Conservation (phyloP, 2,113 vertebrate species). For the Epinephelus fuscoguttatus region DNA sequence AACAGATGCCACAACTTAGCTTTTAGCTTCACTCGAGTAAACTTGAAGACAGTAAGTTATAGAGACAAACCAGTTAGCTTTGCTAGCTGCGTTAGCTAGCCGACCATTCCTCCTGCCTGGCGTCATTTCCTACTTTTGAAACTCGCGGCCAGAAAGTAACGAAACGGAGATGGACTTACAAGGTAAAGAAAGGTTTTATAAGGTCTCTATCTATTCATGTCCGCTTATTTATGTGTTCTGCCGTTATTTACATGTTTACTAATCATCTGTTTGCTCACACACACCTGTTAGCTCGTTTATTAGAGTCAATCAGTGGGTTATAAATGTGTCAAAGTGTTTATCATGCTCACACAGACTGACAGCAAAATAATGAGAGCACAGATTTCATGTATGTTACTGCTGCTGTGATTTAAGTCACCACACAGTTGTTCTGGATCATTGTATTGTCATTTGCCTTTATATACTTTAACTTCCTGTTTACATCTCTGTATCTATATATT, state of each 20-base stretch:
- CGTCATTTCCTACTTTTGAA: conserved; percentile 76
- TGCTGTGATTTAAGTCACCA: background rate
- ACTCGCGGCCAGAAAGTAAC: conserved; percentile 56
- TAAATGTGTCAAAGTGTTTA: background rate
- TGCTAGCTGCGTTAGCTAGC: conserved; percentile 25
- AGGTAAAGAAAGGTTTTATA: conserved; percentile 33
- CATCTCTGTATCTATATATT: too few species aligned
- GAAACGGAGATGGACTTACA: conserved; percentile 68
- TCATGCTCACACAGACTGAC: background rate
- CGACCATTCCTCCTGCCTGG: background rate
- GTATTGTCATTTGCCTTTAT: too few species aligned
- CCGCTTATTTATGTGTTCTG: background rate
- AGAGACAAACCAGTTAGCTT: background rate
- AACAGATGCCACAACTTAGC: rapidly evolving
- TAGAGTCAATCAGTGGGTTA: background rate
- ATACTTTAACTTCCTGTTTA: too few species aligned
- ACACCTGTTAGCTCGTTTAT: background rate
- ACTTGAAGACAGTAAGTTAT: background rate
- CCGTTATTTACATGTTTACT: background rate
- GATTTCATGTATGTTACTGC: background rate
- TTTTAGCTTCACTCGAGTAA: rapidly evolving
- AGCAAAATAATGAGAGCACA: background rate
- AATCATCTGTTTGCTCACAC: too few species aligned
- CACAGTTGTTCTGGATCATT: background rate
- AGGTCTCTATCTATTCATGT: rapidly evolving